Evolutionary conservation across 2,113 vertebrate genomes (phyloP).

Genomic region (Salvator merianae): DNA sequence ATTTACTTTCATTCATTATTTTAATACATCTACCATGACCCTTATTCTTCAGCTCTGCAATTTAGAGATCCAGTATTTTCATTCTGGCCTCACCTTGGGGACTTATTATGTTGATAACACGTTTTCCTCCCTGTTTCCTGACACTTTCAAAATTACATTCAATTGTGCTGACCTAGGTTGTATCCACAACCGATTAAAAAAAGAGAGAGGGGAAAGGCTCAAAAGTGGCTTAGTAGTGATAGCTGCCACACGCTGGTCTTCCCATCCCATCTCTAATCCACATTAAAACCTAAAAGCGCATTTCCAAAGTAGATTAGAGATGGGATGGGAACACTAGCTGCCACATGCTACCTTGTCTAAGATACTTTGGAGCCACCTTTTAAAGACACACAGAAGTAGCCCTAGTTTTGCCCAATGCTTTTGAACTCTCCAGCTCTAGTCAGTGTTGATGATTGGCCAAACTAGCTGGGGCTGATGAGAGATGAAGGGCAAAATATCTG

Average conservation of each 20-base stretch:
- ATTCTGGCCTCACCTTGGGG: constrained; percentile 17
- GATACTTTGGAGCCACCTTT: too few relatives aligned
- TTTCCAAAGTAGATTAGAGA: too few relatives aligned
- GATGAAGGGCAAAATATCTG: neutral
- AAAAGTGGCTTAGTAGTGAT: too few relatives aligned
- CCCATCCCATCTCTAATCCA: too few relatives aligned
- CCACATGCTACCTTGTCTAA: too few relatives aligned
- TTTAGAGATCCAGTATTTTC: neutral
- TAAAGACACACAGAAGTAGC: too few relatives aligned
- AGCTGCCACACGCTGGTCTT: too few relatives aligned
- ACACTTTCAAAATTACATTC: neutral
- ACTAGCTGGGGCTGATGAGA: neutral
- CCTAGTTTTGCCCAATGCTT: too few relatives aligned
- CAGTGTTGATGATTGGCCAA: neutral
- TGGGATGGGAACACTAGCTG: too few relatives aligned
- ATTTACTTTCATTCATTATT: constrained; percentile 34
- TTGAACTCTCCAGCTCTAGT: neutral
- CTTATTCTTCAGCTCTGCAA: neutral
- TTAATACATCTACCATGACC: constrained; percentile 18
- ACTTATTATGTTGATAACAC: neutral
- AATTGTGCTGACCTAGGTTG: neutral
- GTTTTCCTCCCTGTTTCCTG: neutral
- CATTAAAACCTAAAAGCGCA: too few relatives aligned
- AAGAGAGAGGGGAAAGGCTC: too few relatives aligned
- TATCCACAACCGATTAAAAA: neutral